Evolutionary conservation across 2,797 vertebrate genomes (phyloP), one percentile per base, ranked within the genome.

Genomic region (Esox masquinongy): DNA sequence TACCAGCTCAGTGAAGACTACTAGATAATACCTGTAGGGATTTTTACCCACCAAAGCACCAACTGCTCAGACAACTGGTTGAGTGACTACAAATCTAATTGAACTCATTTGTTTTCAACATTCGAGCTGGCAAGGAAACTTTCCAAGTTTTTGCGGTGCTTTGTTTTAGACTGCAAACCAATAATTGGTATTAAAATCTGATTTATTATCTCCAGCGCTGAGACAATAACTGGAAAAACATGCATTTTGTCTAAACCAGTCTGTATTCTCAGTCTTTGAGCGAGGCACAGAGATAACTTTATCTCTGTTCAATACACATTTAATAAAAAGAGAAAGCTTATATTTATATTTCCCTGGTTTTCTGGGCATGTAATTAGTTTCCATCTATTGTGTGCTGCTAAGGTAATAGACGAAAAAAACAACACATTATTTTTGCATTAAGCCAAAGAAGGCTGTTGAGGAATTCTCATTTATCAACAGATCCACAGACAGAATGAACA

Each of bases 351-450:
- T 90, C 82, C 76, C 64, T 76, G 74, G 85, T 90, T 84, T 82
- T 77, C 73, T 73, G 74, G 19, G 47, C 79, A 53, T 83, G 81
- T 88, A 92, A 90, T 93, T 91, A 88, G 77, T 78, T 77, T 68
- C 83, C 77, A 83, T 89, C 82, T 77, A 84, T 88, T 87, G 81
- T 70, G 66, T 79, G 56, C 79, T 76, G 76, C 79, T 73, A 83
- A 87, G 88, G 81, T 87, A 90, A 89, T 61, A 47, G 72, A 68
- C 2, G 84, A 77, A 87, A 85, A 88, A 86, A 88, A 91, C 86
- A 91, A 90, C 83, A 80, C 85, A 91, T 92, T 80, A 88, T 91
- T 91, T 91, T 90, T 90, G 77, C 88, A 92, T 92, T 85, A 88
- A 85, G 78, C 80, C 85, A 80, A 87, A 86, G 84, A 78, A 77